Evolutionary conservation across 2,113 vertebrate species (phyloP).

Genomic region (Pantherophis guttatus): DNA sequence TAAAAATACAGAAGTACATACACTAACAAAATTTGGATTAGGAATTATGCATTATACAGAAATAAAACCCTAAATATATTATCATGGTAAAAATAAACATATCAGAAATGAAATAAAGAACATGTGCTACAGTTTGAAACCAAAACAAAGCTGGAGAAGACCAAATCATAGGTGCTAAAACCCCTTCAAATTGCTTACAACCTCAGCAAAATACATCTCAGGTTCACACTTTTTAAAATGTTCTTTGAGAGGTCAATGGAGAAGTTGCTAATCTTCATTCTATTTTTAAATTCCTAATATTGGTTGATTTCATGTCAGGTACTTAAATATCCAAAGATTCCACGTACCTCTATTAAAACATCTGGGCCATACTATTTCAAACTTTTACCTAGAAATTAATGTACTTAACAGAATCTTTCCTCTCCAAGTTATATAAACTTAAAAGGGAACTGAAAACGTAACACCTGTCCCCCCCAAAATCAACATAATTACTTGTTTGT

Average conservation of each 20-base stretch:
- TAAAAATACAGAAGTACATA: neutral
- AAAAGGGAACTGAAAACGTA: rapidly evolving
- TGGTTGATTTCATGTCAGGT: neutral
- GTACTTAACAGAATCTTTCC: neutral
- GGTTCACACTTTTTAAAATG: neutral
- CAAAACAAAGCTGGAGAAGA: neutral
- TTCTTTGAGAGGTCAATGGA: neutral
- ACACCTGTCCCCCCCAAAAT: neutral
- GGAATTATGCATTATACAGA: neutral
- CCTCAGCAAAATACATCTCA: neutral
- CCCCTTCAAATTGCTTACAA: neutral
- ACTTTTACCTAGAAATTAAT: neutral
- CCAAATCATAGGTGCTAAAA: neutral
- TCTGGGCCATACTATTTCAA: neutral
- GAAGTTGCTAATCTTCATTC: neutral
- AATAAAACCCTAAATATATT: neutral
- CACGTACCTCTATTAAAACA: neutral
- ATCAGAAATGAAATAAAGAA: neutral
- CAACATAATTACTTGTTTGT: conserved; percentile 85
- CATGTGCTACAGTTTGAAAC: neutral
- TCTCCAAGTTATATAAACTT: neutral
- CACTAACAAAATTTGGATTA: neutral
- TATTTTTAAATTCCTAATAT: neutral
- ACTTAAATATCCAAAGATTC: neutral
- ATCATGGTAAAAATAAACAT: neutral